Evolutionary conservation across 2,797 vertebrate species (phyloP).

Genomic region (Heterohyrax brucei): DNA sequence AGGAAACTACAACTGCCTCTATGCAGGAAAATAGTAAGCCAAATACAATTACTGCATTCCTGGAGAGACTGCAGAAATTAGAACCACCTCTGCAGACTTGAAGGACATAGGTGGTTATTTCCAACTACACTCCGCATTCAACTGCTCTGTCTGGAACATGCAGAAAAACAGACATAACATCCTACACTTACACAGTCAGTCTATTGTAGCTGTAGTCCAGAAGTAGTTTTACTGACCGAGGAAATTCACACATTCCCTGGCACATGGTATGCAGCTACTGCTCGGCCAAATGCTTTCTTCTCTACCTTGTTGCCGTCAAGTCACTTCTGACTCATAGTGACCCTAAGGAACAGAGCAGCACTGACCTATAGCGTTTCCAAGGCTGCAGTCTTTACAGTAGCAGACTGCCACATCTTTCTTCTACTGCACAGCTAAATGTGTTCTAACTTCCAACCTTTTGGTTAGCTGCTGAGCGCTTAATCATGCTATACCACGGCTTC

Average conservation of each 20-base stretch:
- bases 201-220: neutral
- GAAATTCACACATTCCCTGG: neutral
- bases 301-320: neutral
- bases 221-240: neutral
- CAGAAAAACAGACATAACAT: neutral
- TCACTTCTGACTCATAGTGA: neutral
- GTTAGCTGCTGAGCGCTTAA: neutral
- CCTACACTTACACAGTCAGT: neutral
- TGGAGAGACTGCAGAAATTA: neutral
- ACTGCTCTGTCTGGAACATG: neutral
- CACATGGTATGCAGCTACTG: neutral
- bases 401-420: neutral
- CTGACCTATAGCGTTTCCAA: neutral
- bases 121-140: neutral
- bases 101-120: neutral
- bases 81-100: too few relatives aligned
- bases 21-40: neutral
- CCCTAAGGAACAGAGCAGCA: neutral
- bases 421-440: neutral
- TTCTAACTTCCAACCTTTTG: neutral
- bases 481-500: too few relatives aligned
- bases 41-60: neutral
- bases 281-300: neutral
- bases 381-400: neutral
- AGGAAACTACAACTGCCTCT: neutral